phyloP scores from a whole-genome alignment of 2,797 vertebrate genomes.

The Bovichtus variegatus region DNA sequence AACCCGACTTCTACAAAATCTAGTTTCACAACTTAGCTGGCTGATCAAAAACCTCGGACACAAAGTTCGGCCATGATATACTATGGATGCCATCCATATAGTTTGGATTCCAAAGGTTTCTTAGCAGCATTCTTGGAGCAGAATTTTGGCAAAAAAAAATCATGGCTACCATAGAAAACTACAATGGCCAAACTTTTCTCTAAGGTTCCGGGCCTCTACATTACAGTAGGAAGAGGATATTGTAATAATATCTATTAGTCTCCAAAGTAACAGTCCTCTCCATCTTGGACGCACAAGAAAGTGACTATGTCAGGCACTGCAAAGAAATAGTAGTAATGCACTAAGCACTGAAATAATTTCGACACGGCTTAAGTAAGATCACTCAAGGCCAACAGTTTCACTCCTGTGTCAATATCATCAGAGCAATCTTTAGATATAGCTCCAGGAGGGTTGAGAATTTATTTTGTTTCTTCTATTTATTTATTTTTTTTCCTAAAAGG shows the following conservation, averaged over 20 bases:
- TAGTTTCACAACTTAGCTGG: slow-evolving; percentile 16
- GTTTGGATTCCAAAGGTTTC: slow-evolving; percentile 37
- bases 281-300: slow-evolving; percentile 52
- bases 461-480: slow-evolving; percentile 18
- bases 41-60: slow-evolving; percentile 24
- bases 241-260: slow-evolving; percentile 43
- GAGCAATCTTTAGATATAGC: slow-evolving; percentile 29
- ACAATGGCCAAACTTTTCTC: slow-evolving; percentile 30
- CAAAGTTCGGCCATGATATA: slow-evolving; percentile 45
- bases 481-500: neutral
- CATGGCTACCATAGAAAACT: slow-evolving; percentile 47
- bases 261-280: slow-evolving; percentile 68
- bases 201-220: slow-evolving; percentile 50
- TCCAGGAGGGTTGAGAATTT: slow-evolving; percentile 59
- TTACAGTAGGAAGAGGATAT: slow-evolving; percentile 39
- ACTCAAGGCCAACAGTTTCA: slow-evolving; percentile 47
- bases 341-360: slow-evolving; percentile 67
- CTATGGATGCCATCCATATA: slow-evolving; percentile 29
- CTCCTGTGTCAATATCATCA: slow-evolving; percentile 41
- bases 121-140: slow-evolving; percentile 73
- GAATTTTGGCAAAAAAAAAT: slow-evolving; percentile 54
- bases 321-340: slow-evolving; percentile 75
- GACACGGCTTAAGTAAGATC: slow-evolving; percentile 65
- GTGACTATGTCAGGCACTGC: slow-evolving; percentile 80
- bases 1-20: slow-evolving; percentile 38